phyloP scores from a whole-genome alignment of 1,140 invertebrate genomes.

The Caenorhabditis inopinata region DNA sequence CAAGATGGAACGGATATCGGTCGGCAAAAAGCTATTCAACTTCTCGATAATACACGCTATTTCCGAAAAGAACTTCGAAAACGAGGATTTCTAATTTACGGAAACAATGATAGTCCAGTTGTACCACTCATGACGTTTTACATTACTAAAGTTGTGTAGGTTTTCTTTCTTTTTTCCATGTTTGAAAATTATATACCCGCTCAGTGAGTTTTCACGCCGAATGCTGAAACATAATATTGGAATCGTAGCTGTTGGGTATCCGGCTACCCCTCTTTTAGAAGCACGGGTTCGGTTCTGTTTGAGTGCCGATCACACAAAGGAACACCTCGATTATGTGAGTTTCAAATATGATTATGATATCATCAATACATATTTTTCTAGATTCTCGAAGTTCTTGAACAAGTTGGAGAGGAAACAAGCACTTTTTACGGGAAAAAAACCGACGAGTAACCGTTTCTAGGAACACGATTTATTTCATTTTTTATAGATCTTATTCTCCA shows the following conservation, averaged over 20 bases:
- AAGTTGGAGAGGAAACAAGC: neutral
- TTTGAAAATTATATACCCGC: neutral
- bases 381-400: neutral
- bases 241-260: conserved; percentile 91
- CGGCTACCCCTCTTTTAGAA: conserved; percentile 87
- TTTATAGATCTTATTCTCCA: neutral
- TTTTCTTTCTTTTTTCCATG: conserved; percentile 48
- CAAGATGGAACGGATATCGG: conserved; percentile 67
- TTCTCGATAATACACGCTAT: conserved; percentile 53
- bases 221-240: conserved; percentile 81
- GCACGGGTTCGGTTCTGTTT: conserved; percentile 90
- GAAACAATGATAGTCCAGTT: conserved; percentile 90
- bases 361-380: neutral
- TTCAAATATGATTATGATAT: conserved; percentile 55
- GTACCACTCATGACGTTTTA: conserved; percentile 89
- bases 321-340: conserved; percentile 82
- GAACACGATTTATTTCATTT: neutral
- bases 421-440: neutral
- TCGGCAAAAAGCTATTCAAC: conserved; percentile 38
- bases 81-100: conserved; percentile 88
- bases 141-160: conserved; percentile 86
- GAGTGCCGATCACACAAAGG: conserved; percentile 89
- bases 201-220: conserved; percentile 75
- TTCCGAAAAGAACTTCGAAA: conserved; percentile 48
- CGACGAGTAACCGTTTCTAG: conserved; percentile 1